Evolutionary conservation across 2,888 invertebrate species (phyloP).

Genomic region (Cephus pulcher): DNA sequence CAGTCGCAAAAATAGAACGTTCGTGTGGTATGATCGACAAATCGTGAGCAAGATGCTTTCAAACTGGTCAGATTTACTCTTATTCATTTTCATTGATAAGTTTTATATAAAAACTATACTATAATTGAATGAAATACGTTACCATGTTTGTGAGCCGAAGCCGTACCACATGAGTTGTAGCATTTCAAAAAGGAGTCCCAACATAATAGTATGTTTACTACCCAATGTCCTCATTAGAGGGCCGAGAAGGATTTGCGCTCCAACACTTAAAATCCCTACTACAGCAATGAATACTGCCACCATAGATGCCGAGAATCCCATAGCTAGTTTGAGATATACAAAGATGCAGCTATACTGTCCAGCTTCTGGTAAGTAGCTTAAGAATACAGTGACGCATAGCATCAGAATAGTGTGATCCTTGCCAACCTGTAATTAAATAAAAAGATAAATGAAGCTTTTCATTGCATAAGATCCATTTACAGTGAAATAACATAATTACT

Average conservation of each 20-base stretch:
- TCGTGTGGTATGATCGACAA: background rate
- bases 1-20: background rate
- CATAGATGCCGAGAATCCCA: slow-evolving; percentile 95
- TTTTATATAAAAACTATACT: background rate
- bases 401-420: slow-evolving; percentile 96
- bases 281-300: slow-evolving; percentile 98
- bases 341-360: slow-evolving; percentile 99
- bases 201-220: slow-evolving; percentile 96
- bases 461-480: background rate
- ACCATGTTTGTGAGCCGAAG: slow-evolving; percentile 95
- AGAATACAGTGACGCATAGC: slow-evolving; percentile 96
- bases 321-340: slow-evolving; percentile 96
- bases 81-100: background rate
- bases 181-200: slow-evolving; percentile 96
- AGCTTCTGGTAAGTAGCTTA: slow-evolving; percentile 97
- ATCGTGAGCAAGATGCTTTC: background rate
- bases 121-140: slow-evolving; percentile 48
- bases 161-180: slow-evolving; percentile 98
- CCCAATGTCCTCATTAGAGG: slow-evolving; percentile 80
- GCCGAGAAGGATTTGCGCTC: slow-evolving; percentile 91
- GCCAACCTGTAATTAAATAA: slow-evolving; percentile 75
- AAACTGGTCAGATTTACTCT: background rate
- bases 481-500: no score
- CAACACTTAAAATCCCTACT: slow-evolving; percentile 95
- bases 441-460: background rate